Evolutionary conservation across 2,113 vertebrate genomes (phyloP).

Genomic region (Monarcha castaneiventris): DNA sequence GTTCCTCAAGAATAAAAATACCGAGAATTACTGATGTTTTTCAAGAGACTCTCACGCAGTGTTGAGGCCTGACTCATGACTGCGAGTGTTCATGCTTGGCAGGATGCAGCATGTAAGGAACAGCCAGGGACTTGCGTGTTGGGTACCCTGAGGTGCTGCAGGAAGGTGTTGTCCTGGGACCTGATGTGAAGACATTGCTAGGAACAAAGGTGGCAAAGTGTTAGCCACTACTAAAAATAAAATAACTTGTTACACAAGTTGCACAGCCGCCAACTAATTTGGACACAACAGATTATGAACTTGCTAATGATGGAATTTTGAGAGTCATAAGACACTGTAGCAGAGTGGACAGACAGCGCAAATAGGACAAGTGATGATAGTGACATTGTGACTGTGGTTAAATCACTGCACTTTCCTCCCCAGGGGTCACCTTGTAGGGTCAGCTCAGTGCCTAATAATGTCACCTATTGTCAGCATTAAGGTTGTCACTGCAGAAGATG

Average conservation of each 20-base stretch:
- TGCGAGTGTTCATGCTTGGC: background rate
- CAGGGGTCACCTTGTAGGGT: background rate
- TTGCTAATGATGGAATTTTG: background rate
- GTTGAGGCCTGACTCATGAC: background rate
- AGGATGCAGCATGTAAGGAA: background rate
- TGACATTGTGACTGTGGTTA: background rate
- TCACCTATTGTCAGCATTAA: background rate
- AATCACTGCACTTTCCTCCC: background rate
- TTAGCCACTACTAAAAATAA: background rate
- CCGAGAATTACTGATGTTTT: background rate
- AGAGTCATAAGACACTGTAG: background rate
- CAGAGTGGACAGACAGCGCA: background rate
- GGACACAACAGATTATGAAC: background rate
- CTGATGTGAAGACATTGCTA: background rate
- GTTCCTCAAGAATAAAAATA: background rate
- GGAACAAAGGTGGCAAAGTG: background rate
- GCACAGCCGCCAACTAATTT: background rate
- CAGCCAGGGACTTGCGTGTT: background rate
- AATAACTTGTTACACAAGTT: background rate
- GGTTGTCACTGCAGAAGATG: background rate
- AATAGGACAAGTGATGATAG: background rate
- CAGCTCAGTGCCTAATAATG: background rate
- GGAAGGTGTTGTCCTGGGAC: background rate
- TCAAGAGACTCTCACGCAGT: background rate
- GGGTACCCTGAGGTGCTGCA: background rate